Conservation (phyloP, 2,888 invertebrate species). For the Temnothorax unifasciatus region DNA sequence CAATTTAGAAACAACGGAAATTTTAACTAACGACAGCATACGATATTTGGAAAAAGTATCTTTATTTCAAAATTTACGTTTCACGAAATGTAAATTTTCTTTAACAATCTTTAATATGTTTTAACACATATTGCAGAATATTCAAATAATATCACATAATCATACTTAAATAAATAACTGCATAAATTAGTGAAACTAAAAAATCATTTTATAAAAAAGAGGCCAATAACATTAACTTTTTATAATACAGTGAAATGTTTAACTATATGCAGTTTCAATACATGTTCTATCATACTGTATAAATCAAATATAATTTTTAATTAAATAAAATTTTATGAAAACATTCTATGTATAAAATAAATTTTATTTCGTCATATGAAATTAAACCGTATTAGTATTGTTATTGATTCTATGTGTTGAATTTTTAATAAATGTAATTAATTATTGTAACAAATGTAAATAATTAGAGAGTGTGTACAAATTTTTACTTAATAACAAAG, state of each 20-base stretch:
- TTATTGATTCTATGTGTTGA: background rate
- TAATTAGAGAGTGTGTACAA: background rate
- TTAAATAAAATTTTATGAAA: background rate
- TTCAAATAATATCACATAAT: background rate
- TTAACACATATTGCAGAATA: background rate
- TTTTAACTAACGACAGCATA: background rate
- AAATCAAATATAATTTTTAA: background rate
- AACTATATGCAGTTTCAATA: background rate
- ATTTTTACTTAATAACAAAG: background rate
- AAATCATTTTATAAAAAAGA: background rate
- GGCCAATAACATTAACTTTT: background rate
- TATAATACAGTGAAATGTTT: background rate
- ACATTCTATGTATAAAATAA: background rate
- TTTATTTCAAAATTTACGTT: background rate
- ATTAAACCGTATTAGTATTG: background rate
- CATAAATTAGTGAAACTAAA: background rate
- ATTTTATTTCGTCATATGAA: background rate
- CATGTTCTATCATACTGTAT: background rate
- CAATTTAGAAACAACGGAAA: conserved; percentile 30
- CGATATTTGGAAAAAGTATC: background rate
- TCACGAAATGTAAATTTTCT: background rate
- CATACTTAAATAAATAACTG: background rate
- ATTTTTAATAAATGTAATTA: background rate
- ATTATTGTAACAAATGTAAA: background rate
- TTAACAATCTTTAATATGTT: background rate